A percentile compares a stretch with the other conserved stretches of the same genome.
Conservation (phyloP, 2,888 invertebrate genomes). For the Desoria tigrina region DNA sequence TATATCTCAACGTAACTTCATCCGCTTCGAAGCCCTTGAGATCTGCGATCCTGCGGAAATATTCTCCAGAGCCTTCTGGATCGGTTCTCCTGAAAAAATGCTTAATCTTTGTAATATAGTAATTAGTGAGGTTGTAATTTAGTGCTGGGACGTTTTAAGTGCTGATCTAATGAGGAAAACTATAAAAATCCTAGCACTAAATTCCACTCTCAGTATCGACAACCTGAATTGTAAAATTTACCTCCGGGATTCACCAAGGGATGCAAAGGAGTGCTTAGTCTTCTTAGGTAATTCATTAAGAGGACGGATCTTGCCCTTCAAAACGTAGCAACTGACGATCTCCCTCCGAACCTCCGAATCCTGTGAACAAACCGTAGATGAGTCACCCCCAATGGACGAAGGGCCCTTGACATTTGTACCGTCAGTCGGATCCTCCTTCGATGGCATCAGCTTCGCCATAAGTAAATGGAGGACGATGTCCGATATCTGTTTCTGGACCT, state of each 20-base stretch:
- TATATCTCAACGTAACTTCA: conserved; percentile 10
- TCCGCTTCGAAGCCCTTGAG: conserved; percentile 4
- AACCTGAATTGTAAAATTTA: neutral
- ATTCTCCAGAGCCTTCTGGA: neutral
- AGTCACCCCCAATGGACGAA: too few species aligned
- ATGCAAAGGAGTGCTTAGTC: neutral
- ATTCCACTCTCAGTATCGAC: too few species aligned
- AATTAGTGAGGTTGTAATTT: too few species aligned
- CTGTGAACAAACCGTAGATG: too few species aligned
- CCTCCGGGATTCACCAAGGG: conserved; percentile 7
- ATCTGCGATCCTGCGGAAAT: conserved; percentile 10
- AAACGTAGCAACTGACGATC: conserved; percentile 5
- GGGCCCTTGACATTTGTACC: too few species aligned
- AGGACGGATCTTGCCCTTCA: neutral
- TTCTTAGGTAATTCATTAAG: neutral
- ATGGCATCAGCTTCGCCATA: neutral
- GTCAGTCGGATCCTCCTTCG: neutral
- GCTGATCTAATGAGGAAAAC: too few species aligned
- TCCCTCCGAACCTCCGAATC: too few species aligned
- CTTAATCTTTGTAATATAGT: too few species aligned
- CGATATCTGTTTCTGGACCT: conserved; percentile 8
- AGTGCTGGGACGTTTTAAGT: too few species aligned
- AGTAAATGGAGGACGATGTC: conserved; percentile 11
- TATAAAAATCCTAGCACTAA: too few species aligned
- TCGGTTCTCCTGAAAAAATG: neutral